Base-by-base conservation (phyloP, 2,888 invertebrate species). In the Mylabris sibirica region DNA sequence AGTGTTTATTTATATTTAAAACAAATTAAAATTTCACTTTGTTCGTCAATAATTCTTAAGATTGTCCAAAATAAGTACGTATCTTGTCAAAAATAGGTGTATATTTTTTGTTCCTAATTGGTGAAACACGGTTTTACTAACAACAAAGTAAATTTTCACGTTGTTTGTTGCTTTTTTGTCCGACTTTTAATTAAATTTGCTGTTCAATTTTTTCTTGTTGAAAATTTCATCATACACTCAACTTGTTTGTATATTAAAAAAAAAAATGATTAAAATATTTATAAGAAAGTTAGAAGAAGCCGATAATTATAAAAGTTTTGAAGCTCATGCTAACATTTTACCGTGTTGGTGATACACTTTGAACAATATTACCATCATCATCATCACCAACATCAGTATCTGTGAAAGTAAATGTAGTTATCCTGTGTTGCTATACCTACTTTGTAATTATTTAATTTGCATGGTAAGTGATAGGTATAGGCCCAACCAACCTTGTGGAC, bases 371-470 rank as follows among this genome's bases (percentile, higher is more conserved):
- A 9, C 20, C n/a, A 20, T 11, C 49, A 44, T 44, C 44, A 44
- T 17, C 44, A 49, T 30, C 49, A 49, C 11, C 41, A 44, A 2
- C 49, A 49, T 49, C 20, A 49, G 9, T 20, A 20, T 20, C 49
- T 49, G 20, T 2, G 73, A 68, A 72, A 76, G 80, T 78, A 79
- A 79, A 81, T 78, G 79, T 80, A 79, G 80, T 80, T 79, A 80
- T 79, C 75, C 74, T 69, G 69, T 72, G 74, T 74, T 77, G 77
- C 77, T 74, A 79, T 80, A 81, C 80, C 81, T 81, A 83, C 82
- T 84, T 83, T 81, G 81, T 83, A 83, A 84, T 84, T 83, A 84
- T 83, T 83, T 83, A 84, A 84, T 83, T 83, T 84, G 82, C 84
- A 83, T 83, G 82, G 82, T 80, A 83, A 82, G 82, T 82, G 83